Conservation (phyloP, 2,888 invertebrate species). For the Synanthedon formicaeformis region DNA sequence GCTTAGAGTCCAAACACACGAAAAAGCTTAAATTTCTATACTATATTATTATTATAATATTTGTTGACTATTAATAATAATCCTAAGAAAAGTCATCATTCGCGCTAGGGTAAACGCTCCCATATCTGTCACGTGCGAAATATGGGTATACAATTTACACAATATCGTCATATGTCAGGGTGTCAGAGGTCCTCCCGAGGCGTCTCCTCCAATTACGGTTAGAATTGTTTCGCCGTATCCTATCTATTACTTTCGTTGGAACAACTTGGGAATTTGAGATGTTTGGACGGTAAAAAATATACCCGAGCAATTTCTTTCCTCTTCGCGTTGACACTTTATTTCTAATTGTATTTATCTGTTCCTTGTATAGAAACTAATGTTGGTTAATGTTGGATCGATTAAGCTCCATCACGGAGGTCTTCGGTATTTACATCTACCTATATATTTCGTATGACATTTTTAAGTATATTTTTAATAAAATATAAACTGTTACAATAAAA, state of each 20-base stretch:
- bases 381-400: no score
- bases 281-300: slow-evolving; percentile 38
- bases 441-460: no score
- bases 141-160: slow-evolving; percentile 52
- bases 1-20: no score
- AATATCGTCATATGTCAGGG: slow-evolving; percentile 58
- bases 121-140: slow-evolving; percentile 33
- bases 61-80: no score
- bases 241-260: slow-evolving; percentile 51
- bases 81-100: not conserved
- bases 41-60: no score
- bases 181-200: slow-evolving; percentile 44
- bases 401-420: no score
- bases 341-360: slow-evolving; percentile 49
- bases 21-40: no score
- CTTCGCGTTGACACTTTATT: slow-evolving; percentile 13
- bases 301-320: slow-evolving; percentile 7
- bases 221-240: slow-evolving; percentile 50
- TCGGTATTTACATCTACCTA: no score
- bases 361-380: no score
- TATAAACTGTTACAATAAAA: no score
- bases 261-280: slow-evolving; percentile 41
- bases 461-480: no score
- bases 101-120: slow-evolving; percentile 15
- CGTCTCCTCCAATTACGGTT: slow-evolving; percentile 54